Evolutionary conservation across 2,888 invertebrate genomes (phyloP).

Genomic region (Dicycla oo): DNA sequence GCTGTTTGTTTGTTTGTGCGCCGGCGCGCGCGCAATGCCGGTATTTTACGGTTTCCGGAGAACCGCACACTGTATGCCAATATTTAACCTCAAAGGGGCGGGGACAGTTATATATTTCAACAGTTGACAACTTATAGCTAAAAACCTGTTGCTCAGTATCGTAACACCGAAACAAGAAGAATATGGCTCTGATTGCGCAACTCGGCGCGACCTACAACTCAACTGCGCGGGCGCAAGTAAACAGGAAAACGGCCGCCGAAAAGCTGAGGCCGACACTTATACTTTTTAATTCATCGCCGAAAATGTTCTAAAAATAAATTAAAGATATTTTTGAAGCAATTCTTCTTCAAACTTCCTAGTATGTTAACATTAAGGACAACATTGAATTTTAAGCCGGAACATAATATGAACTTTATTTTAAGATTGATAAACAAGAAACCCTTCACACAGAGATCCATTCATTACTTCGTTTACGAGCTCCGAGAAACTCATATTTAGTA

Average conservation of each 20-base stretch:
- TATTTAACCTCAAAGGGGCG: conserved; percentile 46
- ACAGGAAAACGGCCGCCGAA: conserved; percentile 71
- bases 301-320: conserved; percentile 17
- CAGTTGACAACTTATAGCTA: conserved; percentile 46
- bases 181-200: conserved; percentile 69
- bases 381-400: conserved; percentile 24
- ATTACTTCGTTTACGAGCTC: conserved; percentile 35
- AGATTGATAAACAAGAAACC: conserved; percentile 33
- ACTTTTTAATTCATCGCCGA: conserved; percentile 58
- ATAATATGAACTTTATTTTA: conserved; percentile 36
- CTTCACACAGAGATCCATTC: conserved; percentile 35
- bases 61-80: conserved; percentile 45
- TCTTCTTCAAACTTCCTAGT: background rate
- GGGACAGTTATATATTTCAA: conserved; percentile 34
- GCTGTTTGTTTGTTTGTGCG: conserved; percentile 74
- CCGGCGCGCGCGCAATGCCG: conserved; percentile 77
- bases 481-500: conserved; percentile 51
- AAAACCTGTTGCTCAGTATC: conserved; percentile 66
- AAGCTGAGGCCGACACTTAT: conserved; percentile 56
- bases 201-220: conserved; percentile 63
- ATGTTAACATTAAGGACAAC: conserved; percentile 4
- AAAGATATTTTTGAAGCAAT: conserved; percentile 6
- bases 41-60: conserved; percentile 77
- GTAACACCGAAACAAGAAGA: conserved; percentile 62
- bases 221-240: conserved; percentile 66